A percentile compares a stretch with the other conserved stretches of the same genome.
Conservation (phyloP, 2,888 invertebrate genomes). For the Dascillus cervinus region DNA sequence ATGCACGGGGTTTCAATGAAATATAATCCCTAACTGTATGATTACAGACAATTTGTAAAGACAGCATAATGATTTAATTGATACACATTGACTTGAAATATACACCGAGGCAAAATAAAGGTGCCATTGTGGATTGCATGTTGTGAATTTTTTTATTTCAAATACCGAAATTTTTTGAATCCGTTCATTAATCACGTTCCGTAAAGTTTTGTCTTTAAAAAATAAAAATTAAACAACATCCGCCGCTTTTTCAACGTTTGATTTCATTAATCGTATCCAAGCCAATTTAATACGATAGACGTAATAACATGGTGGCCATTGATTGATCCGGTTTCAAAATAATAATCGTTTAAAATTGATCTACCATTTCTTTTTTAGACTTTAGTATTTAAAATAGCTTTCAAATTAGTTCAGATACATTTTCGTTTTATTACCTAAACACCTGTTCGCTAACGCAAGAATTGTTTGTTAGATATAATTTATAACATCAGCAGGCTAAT, state of each 20-base stretch:
- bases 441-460: no score
- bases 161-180: no score
- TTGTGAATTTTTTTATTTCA: no score
- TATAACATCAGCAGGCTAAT: no score
- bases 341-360: neutral
- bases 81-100: constrained; percentile 31
- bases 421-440: neutral
- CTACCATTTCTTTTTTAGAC: neutral
- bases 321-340: neutral
- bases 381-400: neutral
- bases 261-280: neutral
- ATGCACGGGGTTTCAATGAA: constrained; percentile 20
- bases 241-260: no score
- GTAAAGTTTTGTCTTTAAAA: no score
- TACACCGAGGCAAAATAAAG: constrained; percentile 25
- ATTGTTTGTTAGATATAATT: no score
- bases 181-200: no score
- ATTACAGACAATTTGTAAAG: constrained; percentile 36
- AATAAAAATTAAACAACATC: no score
- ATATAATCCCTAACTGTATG: constrained; percentile 32
- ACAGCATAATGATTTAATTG: constrained; percentile 40
- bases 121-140: constrained; percentile 27
- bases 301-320: neutral
- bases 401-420: neutral
- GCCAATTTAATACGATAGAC: no score